These are phyloP conservation scores for Cololabis saira DNA, from an alignment of 2,113 vertebrate genomes.

Conservation along the genomic window DNA sequence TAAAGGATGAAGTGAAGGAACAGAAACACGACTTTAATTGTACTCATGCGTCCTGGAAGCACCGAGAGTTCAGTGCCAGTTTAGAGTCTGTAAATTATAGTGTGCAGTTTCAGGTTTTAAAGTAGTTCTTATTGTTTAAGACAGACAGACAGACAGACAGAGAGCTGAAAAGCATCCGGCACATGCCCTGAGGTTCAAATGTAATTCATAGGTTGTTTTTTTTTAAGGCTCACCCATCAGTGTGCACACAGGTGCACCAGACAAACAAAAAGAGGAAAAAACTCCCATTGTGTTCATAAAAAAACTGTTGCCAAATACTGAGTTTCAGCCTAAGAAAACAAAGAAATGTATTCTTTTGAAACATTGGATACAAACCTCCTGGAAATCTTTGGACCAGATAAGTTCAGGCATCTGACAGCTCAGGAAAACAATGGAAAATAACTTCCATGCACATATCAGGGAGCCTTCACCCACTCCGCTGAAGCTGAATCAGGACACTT, in stretches of 20 bases:
- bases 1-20: not conserved
- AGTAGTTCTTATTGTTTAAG: slow-evolving; percentile 15
- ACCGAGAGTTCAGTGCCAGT: slow-evolving; percentile 22
- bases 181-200: slow-evolving; percentile 23
- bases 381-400: slow-evolving; percentile 34
- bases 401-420: slow-evolving; percentile 39
- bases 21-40: slow-evolving; percentile 16
- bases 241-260: slow-evolving; percentile 34
- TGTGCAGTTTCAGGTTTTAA: slow-evolving; percentile 4
- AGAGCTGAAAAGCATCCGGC: slow-evolving; percentile 28
- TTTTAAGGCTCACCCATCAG: slow-evolving; percentile 39
- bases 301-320: slow-evolving; percentile 38
- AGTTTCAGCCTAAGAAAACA: slow-evolving; percentile 33
- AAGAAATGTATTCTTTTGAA: slow-evolving; percentile 38
- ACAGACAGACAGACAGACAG: slow-evolving; percentile 10
- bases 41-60: not conserved
- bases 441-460: slow-evolving; percentile 13
- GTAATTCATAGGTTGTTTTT: slow-evolving; percentile 24
- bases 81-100: slow-evolving; percentile 29
- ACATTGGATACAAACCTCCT: slow-evolving; percentile 25
- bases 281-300: slow-evolving; percentile 25
- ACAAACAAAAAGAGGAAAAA: slow-evolving; percentile 27
- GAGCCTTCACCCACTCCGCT: slow-evolving; percentile 26
- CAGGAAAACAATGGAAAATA: slow-evolving; percentile 26
- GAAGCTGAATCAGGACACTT: slow-evolving; percentile 25